Conservation (phyloP, 2,113 vertebrate genomes). For the Tachycineta bicolor region DNA sequence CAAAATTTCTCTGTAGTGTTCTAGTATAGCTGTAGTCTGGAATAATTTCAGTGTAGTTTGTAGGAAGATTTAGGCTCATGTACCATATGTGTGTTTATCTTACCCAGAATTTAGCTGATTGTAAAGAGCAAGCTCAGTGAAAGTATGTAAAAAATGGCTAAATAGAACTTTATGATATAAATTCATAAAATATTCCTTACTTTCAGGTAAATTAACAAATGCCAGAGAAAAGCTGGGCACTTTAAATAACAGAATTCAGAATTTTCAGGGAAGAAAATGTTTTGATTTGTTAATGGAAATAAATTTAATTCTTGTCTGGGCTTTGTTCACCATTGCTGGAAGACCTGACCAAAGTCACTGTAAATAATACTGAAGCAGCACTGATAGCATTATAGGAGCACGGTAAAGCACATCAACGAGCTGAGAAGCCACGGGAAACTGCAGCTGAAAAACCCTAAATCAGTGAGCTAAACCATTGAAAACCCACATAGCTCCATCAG, state of each 20-base stretch:
- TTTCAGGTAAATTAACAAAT: neutral
- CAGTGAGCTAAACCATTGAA: neutral
- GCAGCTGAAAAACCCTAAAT: neutral
- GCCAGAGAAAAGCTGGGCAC: neutral
- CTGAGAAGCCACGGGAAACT: neutral
- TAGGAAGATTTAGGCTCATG: neutral
- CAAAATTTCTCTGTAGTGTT: neutral
- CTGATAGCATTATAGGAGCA: accelerated
- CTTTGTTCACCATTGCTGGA: neutral
- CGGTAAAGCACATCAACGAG: neutral
- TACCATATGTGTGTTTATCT: neutral
- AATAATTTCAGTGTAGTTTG: neutral
- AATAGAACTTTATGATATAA: neutral
- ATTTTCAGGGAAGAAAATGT: neutral
- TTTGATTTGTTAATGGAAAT: neutral
- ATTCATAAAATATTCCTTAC: neutral
- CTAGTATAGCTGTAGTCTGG: neutral
- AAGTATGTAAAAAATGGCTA: neutral
- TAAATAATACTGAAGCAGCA: neutral
- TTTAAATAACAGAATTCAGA: neutral
- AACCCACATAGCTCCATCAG: neutral
- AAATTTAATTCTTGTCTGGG: neutral
- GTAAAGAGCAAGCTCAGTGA: neutral
- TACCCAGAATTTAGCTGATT: neutral
- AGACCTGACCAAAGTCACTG: neutral